Percentiles rank a stretch among this genome's conserved stretches.
These are phyloP conservation scores for Lichenostomus cassidix DNA, from an alignment of 2,113 vertebrate species.

Conservation along the genomic window DNA sequence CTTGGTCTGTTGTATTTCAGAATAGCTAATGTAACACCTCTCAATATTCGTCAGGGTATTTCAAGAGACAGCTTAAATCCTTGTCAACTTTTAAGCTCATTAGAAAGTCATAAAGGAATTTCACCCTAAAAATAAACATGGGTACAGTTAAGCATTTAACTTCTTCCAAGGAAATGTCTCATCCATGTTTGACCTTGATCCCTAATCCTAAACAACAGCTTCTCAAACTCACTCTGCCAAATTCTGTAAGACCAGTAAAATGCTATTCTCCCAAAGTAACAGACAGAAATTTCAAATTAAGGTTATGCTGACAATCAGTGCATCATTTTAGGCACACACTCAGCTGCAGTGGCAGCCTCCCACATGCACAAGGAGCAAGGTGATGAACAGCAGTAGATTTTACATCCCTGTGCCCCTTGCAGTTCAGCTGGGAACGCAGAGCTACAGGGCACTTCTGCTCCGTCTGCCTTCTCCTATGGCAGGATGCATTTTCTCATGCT, in stretches of 20 bases:
- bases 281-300: not conserved
- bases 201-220: not conserved
- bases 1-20: not conserved
- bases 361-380: rapidly evolving
- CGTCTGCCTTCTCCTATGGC: not conserved
- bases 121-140: not conserved
- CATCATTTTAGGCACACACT: not conserved
- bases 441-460: not conserved
- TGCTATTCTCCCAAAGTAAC: not conserved
- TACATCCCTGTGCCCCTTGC: not conserved
- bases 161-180: not conserved
- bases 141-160: not conserved
- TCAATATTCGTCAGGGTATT: not conserved
- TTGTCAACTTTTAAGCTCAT: not conserved
- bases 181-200: not conserved
- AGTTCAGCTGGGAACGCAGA: not conserved
- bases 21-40: not conserved
- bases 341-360: not conserved
- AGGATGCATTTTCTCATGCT: not conserved
- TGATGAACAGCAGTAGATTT: not conserved
- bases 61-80: not conserved
- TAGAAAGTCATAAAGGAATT: conserved; percentile 3
- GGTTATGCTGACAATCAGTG: not conserved
- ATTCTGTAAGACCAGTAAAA: not conserved
- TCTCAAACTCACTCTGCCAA: not conserved